Evolutionary conservation across 1,140 invertebrate species (phyloP), one percentile per base, ranked within the genome.

Genomic region (Microplitis mediator): DNA sequence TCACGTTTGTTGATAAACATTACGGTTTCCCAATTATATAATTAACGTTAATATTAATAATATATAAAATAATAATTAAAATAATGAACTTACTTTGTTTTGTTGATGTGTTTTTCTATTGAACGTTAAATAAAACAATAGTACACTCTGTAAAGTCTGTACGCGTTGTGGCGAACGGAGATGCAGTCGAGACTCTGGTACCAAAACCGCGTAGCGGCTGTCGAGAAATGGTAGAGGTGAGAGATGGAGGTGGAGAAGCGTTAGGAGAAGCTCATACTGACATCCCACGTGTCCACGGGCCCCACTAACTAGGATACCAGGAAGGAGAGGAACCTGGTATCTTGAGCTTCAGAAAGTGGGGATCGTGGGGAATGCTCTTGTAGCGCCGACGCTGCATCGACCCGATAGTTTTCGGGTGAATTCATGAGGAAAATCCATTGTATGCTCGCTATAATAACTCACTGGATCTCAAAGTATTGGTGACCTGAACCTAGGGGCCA

Each of bases 371-470:
- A 66, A 52, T 32, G n/a, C 34, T 63, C 67, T 71, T 65, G 75
- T 68, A 78, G 81, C 82, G 79, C 81, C 80, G 80, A 77, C 80
- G 81, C 80, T 81, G 78, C 77, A 83, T 83, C 81, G 81, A 83
- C 80, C 81, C 78, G 73, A 63, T 66, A 31, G n/a, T 54, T 66
- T 66, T 66, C 35, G 64, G 32, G 50, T 67, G 39, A 23, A 50
- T 50, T 64, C 8, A 23, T 14, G 16, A 50, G 45, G 35, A 50
- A 50, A 50, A 31, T 13, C 36, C 13, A 64, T 50, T 66, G 50
- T 36, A 50, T 54, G 32, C 31, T 39, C 50, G 5, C 16, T 35
- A 36, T 35, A 16, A 23, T 50, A 45, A 64, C 39, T 45, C 36
- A 62, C n/a, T 64, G 16, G 62, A 50, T 64, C 16, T 34, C 45